These are phyloP conservation scores for Ciona savignyi DNA, from an alignment of 23 tunicate species.

Conservation along the genomic window DNA sequence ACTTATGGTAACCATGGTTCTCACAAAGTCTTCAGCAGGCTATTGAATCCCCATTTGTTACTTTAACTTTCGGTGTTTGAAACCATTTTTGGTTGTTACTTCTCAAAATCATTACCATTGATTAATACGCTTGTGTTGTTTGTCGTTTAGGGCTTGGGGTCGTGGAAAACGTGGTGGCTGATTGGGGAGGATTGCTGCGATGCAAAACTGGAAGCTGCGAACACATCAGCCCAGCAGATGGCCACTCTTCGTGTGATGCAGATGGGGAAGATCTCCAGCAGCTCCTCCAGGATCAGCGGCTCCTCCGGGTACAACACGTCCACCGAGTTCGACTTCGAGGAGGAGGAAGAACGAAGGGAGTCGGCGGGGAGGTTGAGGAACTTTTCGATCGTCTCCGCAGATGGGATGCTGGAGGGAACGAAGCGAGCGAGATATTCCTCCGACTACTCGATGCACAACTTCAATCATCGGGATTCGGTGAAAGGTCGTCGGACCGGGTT, in stretches of 20 bases:
- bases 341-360: not conserved
- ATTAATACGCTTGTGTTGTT: too few relatives aligned
- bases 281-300: not conserved
- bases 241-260: not conserved
- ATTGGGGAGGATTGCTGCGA: conserved; percentile 25
- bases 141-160: conserved; percentile 80
- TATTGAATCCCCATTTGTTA: too few relatives aligned
- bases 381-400: not conserved
- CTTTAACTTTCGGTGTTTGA: too few relatives aligned
- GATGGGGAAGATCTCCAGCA: not conserved
- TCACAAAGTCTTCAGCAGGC: too few relatives aligned
- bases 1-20: too few relatives aligned
- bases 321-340: not conserved
- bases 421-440: not conserved
- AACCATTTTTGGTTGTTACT: too few relatives aligned
- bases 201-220: not conserved
- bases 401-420: not conserved
- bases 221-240: not conserved
- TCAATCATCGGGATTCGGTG: not conserved
- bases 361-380: not conserved
- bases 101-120: too few relatives aligned
- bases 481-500: not conserved
- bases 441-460: not conserved
- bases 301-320: not conserved
- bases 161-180: conserved; percentile 84